Base-by-base conservation (phyloP, 2,888 invertebrate species). In the Eugnorisma glareosa region DNA sequence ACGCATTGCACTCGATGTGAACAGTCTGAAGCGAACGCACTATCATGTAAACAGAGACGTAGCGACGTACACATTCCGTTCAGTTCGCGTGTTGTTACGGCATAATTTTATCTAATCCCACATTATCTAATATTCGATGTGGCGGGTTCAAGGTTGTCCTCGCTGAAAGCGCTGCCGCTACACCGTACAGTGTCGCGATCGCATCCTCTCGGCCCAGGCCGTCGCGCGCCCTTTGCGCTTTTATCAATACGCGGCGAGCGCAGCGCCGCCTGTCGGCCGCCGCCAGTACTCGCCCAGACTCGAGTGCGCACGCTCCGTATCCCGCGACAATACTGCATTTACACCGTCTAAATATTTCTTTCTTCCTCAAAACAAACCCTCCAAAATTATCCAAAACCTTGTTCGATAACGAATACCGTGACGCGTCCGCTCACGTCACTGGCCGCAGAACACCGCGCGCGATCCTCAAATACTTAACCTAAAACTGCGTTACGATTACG, bases 251-350 rank as follows among this genome's bases (percentile, higher is more conserved):
- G 84, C 83, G 86, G 76, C 86, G 88, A 89, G 79, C 81, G 84
- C 91, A 93, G 93, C 95, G 96, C 96, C 95, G 94, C 91, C 96
- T 93, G 88, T 77, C 92, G 95, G 92, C 90, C 87, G 89, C 82
- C 91, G 92, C 86, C 95, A 95, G 95, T 95, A 94, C 90, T 85
- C 81, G 82, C 84, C 85, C 89, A 90, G 93, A 89, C 90, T 90
- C 92, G 91, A 95, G 88, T 96, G 96, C 96, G 96, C 96, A 96
- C 93, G 91, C 96, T 95, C 96, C 92, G 88, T 93, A 91, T 89
- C 91, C 92, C 92, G 91, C 92, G 89, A 92, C 92, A 91, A 92
- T 93, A 93, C 93, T 92, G 95, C 95, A 95, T 94, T 93, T 92
- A 90, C 91, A 91, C 81, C 79, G 81, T 90, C 92, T 87, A 89